These are phyloP conservation scores for Lepidotrigona ventralis DNA, from an alignment of 1,140 invertebrate genomes.

Conservation along the genomic window DNA sequence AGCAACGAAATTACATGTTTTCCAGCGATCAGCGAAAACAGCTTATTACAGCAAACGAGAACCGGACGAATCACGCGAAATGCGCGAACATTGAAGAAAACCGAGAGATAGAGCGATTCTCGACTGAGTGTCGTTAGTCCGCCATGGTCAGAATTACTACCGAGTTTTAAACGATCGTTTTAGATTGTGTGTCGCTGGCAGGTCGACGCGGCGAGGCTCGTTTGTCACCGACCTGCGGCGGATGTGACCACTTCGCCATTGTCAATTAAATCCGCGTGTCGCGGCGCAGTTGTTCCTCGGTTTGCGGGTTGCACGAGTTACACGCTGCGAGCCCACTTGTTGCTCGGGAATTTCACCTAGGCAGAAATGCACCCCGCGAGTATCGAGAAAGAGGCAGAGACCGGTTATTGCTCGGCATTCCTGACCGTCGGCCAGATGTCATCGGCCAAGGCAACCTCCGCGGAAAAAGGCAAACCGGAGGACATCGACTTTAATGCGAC, in stretches of 20 bases:
- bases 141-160: neutral
- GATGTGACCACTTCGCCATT: neutral
- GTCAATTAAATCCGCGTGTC: slow-evolving; percentile 15
- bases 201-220: neutral
- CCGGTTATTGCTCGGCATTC: slow-evolving; percentile 74
- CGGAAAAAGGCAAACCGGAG: slow-evolving; percentile 62
- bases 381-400: slow-evolving; percentile 57
- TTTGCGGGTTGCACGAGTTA: slow-evolving; percentile 52
- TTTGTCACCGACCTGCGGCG: neutral
- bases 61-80: slow-evolving; percentile 18
- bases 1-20: slow-evolving; percentile 5
- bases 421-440: slow-evolving; percentile 73
- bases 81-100: neutral
- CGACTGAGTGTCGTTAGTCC: neutral
- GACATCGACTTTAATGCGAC: slow-evolving; percentile 62
- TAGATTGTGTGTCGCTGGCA: neutral
- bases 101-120: neutral
- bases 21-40: neutral
- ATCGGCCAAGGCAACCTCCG: slow-evolving; percentile 68
- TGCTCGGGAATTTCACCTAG: slow-evolving; percentile 61
- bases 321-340: slow-evolving; percentile 26
- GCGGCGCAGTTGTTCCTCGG: neutral
- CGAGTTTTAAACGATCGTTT: slow-evolving; percentile 9
- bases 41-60: slow-evolving; percentile 15
- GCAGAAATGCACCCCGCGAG: slow-evolving; percentile 58